phyloP scores from a whole-genome alignment of 2,113 vertebrate species.

The Chamaea fasciata region DNA sequence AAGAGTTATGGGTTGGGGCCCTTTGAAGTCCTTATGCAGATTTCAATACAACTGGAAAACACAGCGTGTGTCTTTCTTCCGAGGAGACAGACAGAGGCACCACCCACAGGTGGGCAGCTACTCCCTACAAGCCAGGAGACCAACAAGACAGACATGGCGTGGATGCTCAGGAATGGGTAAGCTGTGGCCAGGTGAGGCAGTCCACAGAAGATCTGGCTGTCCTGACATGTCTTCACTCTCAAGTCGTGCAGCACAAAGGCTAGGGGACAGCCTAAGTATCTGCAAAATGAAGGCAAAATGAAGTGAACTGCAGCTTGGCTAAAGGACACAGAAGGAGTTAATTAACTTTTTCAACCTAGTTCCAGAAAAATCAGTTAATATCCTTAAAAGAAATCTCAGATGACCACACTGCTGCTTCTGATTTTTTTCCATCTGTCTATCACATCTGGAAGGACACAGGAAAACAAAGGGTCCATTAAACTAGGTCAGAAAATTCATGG shows the following conservation, averaged over 20 bases:
- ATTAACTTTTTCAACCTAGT: not conserved
- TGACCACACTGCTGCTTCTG: not conserved
- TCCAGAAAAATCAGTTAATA: slow-evolving; percentile 1
- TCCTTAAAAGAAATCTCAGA: not conserved
- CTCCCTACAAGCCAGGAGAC: not conserved
- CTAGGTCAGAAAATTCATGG: not conserved
- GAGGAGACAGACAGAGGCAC: not conserved
- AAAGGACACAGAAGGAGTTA: not conserved
- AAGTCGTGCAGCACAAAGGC: not conserved
- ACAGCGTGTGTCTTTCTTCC: accelerated
- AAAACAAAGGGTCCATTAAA: slow-evolving; percentile 35
- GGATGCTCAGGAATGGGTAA: not conserved
- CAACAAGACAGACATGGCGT: not conserved
- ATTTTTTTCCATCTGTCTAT: not conserved
- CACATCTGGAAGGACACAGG: slow-evolving; percentile 10
- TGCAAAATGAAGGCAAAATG: not conserved
- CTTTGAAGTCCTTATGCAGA: not conserved
- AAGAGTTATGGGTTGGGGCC: not conserved
- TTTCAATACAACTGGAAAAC: not conserved
- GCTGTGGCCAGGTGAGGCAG: not conserved
- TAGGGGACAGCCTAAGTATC: not conserved
- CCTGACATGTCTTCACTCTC: not conserved
- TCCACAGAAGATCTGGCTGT: not conserved
- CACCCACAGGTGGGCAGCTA: not conserved
- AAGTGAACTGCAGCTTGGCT: not conserved